Evolutionary conservation across 2,888 invertebrate genomes (phyloP).

Genomic region (Lycaena phlaeas): DNA sequence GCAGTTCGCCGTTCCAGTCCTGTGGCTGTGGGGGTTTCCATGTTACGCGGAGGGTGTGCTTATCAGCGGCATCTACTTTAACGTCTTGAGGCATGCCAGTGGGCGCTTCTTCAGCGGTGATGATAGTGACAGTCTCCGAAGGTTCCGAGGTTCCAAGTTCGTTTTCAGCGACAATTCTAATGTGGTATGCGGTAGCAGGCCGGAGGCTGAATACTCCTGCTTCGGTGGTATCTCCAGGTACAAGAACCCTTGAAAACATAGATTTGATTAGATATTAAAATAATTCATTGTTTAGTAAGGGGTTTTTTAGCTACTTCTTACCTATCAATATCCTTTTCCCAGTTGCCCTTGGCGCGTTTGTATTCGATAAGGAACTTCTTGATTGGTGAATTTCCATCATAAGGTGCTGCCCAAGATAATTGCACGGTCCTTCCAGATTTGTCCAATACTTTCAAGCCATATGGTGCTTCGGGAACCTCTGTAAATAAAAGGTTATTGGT

Average conservation of each 20-base stretch:
- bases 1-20: conserved; percentile 94
- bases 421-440: conserved; percentile 93
- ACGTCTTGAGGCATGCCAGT: conserved; percentile 88
- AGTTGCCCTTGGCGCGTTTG: conserved; percentile 82
- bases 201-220: conserved; percentile 91
- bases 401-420: conserved; percentile 92
- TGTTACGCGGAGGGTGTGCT: conserved; percentile 88
- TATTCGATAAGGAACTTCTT: conserved; percentile 93
- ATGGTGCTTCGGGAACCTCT: conserved; percentile 92
- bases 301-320: conserved; percentile 12
- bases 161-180: conserved; percentile 94
- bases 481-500: too few species aligned
- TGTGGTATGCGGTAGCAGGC: conserved; percentile 94
- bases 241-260: conserved; percentile 75
- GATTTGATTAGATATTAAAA: not conserved
- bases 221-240: conserved; percentile 91
- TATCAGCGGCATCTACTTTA: conserved; percentile 89
- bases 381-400: conserved; percentile 92
- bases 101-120: conserved; percentile 94
- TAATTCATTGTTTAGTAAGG: too few species aligned
- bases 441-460: conserved; percentile 89
- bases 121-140: conserved; percentile 93
- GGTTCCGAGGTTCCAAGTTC: conserved; percentile 94
- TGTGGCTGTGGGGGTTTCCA: conserved; percentile 93
- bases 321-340: conserved; percentile 86